phyloP scores from a whole-genome alignment of 2,113 vertebrate species.

The Petrocephalus zakoni region DNA sequence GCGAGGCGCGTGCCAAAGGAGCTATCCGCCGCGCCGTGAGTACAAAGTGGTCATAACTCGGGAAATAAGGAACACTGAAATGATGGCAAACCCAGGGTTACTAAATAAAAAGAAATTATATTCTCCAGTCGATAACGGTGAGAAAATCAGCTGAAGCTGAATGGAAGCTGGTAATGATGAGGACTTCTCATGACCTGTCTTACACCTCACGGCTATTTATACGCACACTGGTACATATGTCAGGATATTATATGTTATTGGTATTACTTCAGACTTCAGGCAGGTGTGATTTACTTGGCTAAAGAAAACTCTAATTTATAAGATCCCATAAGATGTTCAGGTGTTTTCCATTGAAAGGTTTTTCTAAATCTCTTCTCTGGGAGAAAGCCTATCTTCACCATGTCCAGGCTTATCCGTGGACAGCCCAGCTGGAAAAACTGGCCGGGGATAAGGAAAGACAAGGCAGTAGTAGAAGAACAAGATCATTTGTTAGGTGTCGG shows the following conservation, averaged over 20 bases:
- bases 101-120: neutral
- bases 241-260: neutral
- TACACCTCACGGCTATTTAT: neutral
- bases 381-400: neutral
- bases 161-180: neutral
- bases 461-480: neutral
- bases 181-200: neutral
- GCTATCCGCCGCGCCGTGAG: neutral
- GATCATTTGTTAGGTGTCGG: conserved; percentile 64
- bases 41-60: neutral
- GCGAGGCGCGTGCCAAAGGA: neutral
- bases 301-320: neutral
- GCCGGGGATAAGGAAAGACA: neutral
- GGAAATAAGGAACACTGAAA: neutral
- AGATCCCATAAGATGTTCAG: neutral
- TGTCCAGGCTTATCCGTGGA: neutral
- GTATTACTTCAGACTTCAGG: neutral
- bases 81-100: neutral
- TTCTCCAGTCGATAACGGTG: neutral
- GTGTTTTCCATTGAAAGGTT: neutral
- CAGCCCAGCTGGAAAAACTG: too few relatives aligned
- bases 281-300: neutral
- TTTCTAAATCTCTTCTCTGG: neutral
- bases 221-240: neutral
- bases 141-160: neutral